Evolutionary conservation across 2,888 invertebrate genomes (phyloP).

Genomic region (Xanthorhoe spadicearia): DNA sequence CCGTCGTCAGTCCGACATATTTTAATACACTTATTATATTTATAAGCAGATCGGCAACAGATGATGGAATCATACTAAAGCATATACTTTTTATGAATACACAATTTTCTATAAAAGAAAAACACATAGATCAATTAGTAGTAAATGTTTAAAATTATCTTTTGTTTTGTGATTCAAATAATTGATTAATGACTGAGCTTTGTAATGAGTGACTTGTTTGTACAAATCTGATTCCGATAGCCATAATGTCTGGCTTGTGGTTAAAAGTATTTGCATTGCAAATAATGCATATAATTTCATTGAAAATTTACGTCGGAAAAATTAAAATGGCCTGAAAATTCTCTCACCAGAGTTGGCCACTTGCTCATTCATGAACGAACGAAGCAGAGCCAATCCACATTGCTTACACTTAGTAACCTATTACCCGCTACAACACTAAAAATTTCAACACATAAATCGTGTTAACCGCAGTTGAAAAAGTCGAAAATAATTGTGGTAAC

Average conservation of each 20-base stretch:
- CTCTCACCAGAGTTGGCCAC: too few species aligned
- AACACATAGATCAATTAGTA: background rate
- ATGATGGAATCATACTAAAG: too few species aligned
- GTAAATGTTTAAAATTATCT: conserved; percentile 6
- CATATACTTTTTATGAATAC: too few species aligned
- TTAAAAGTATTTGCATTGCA: conserved; percentile 19
- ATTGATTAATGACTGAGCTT: conserved; percentile 14
- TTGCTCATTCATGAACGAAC: too few species aligned
- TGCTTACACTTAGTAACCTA: conserved; percentile 34
- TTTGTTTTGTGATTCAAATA: conserved; percentile 4
- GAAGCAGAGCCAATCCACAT: conserved; percentile 26
- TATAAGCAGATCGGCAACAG: too few species aligned
- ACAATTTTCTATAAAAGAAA: too few species aligned
- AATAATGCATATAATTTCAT: conserved; percentile 27
- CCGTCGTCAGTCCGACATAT: too few species aligned
- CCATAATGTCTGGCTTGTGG: conserved; percentile 7
- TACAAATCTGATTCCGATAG: conserved; percentile 33
- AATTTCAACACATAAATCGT: conserved; percentile 70
- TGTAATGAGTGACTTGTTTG: conserved; percentile 30
- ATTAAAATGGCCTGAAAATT: too few species aligned
- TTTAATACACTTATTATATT: too few species aligned
- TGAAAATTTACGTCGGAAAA: too few species aligned
- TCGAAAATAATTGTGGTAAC: conserved; percentile 79
- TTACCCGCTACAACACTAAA: conserved; percentile 54
- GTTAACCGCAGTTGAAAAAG: conserved; percentile 72